Conservation (phyloP, 2,797 vertebrate genomes). For the Gymnocypris eckloni region DNA sequence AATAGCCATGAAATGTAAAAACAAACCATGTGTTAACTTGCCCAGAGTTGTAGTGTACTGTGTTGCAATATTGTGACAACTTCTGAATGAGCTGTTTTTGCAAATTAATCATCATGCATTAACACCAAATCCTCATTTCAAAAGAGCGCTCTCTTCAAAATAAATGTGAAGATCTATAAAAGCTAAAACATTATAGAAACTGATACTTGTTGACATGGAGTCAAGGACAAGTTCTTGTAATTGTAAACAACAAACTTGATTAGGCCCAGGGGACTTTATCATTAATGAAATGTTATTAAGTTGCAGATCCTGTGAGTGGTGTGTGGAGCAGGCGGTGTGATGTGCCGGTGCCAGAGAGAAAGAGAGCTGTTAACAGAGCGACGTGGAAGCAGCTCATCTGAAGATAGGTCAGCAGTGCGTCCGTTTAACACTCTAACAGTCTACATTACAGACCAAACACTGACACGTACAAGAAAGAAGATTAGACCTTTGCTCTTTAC, state of each 20-base stretch:
- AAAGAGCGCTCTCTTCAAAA: not conserved
- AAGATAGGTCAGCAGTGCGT: constrained; percentile 33
- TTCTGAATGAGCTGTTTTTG: not conserved
- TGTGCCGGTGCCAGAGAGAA: constrained; percentile 26
- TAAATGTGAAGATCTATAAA: not conserved
- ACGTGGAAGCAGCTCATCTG: constrained; percentile 31
- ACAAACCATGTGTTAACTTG: not conserved
- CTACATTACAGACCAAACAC: constrained; percentile 40
- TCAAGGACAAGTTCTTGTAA: not conserved
- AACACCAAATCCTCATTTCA: not conserved
- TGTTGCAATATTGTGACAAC: not conserved
- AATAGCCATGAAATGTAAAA: not conserved
- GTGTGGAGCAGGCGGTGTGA: not conserved
- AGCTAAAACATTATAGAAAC: not conserved
- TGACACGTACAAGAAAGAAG: constrained; percentile 15
- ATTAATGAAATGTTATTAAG: constrained; percentile 41
- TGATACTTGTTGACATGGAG: not conserved
- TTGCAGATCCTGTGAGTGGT: constrained; percentile 23
- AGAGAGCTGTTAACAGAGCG: constrained; percentile 15
- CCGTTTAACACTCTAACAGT: constrained; percentile 28
- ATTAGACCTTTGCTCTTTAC: constrained; percentile 25
- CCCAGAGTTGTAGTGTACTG: not conserved
- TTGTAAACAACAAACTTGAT: constrained; percentile 20
- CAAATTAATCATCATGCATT: not conserved
- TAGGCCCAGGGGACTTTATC: constrained; percentile 14